phyloP scores from a whole-genome alignment of 2,797 vertebrate species.

The Anableps anableps region DNA sequence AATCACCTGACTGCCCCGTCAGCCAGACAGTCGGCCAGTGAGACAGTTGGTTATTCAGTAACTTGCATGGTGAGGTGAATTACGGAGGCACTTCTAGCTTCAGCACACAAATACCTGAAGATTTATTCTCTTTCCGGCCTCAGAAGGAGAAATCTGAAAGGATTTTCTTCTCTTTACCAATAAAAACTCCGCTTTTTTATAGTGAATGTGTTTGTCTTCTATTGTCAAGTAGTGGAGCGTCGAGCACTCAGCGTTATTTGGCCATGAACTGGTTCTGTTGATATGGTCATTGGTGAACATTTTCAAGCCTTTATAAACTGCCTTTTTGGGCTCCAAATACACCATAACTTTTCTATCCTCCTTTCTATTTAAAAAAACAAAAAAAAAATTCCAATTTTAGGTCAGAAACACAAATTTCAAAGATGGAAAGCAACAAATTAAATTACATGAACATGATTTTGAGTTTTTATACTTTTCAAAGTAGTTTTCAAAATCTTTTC shows the following conservation, averaged over 20 bases:
- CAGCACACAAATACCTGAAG: conserved; percentile 12
- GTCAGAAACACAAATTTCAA: no score
- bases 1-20: conserved; percentile 70
- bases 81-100: conserved; percentile 28
- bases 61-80: conserved; percentile 30
- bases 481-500: no score
- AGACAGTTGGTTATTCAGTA: conserved; percentile 51
- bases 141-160: conserved; percentile 9
- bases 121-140: conserved; percentile 22
- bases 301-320: not conserved
- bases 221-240: not conserved
- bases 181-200: conserved; percentile 9
- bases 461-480: no score
- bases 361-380: not conserved
- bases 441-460: no score
- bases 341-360: not conserved
- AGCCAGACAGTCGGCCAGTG: conserved; percentile 51
- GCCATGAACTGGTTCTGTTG: not conserved
- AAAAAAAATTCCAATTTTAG: not conserved
- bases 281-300: not conserved
- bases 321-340: not conserved
- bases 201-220: not conserved
- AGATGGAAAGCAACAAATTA: no score
- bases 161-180: not conserved
- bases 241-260: not conserved